These are phyloP conservation scores for Scleropages formosus DNA, from an alignment of 2,797 vertebrate species.

Conservation along the genomic window DNA sequence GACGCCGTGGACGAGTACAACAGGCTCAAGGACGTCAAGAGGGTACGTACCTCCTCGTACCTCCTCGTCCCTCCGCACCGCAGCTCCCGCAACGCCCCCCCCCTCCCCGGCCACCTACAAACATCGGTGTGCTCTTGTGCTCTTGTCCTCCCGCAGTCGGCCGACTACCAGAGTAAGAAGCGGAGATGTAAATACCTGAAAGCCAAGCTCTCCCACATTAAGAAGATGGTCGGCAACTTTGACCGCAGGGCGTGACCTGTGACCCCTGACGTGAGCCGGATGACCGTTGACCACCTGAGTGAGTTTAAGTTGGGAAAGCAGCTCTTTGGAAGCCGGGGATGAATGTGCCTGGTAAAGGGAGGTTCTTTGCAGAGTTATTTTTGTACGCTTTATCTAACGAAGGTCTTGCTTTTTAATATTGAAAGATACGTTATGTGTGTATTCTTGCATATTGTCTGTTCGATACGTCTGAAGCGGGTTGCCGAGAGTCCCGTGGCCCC, in stretches of 20 bases:
- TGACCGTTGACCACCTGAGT: neutral
- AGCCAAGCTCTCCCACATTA: conserved; percentile 83
- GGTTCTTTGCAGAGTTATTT: too few species aligned
- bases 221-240: conserved; percentile 81
- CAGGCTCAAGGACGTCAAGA: conserved; percentile 68
- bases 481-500: too few species aligned
- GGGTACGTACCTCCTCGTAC: conserved; percentile 57
- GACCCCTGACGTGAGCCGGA: conserved; percentile 32
- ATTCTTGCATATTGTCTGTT: too few species aligned
- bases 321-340: neutral
- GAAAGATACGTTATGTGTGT: too few species aligned
- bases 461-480: too few species aligned
- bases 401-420: too few species aligned
- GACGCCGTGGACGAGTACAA: conserved; percentile 75
- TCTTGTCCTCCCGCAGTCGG: conserved; percentile 58
- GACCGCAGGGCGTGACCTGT: conserved; percentile 53
- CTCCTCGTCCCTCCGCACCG: neutral
- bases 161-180: conserved; percentile 79
- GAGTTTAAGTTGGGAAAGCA: neutral
- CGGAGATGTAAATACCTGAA: conserved; percentile 80
- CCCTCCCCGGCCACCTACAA: too few species aligned
- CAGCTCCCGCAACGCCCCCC: neutral
- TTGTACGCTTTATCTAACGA: too few species aligned
- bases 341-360: neutral
- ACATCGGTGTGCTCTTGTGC: neutral